A percentile compares a stretch with the other conserved stretches of the same genome.
Conservation (phyloP, 53 echinoderm and acorn worm species). For the Actinopyga echinites region DNA sequence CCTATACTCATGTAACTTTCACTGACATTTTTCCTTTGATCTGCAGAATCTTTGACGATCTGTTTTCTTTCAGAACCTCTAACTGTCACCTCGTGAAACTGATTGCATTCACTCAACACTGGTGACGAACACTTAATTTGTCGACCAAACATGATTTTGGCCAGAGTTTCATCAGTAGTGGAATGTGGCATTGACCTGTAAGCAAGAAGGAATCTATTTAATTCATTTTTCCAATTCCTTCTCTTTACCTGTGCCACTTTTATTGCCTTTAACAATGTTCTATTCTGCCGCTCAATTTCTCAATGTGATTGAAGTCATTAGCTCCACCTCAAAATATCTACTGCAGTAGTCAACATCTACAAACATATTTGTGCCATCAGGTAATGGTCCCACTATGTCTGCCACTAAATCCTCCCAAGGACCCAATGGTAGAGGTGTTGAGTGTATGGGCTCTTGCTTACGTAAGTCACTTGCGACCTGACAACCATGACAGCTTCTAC, state of each 20-base stretch:
- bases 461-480: slow-evolving; percentile 6
- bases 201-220: slow-evolving; percentile 12
- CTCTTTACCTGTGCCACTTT: not conserved
- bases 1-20: slow-evolving; percentile 39
- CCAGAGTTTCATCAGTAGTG: slow-evolving; percentile 49
- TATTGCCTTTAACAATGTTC: slow-evolving; percentile 47
- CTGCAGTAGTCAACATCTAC: slow-evolving; percentile 55
- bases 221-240: slow-evolving; percentile 4
- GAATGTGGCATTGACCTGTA: slow-evolving; percentile 61
- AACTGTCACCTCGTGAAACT: slow-evolving; percentile 16
- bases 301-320: slow-evolving; percentile 55
- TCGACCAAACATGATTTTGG: slow-evolving; percentile 51
- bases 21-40: slow-evolving; percentile 9
- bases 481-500: slow-evolving; percentile 26
- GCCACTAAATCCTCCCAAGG: slow-evolving; percentile 51
- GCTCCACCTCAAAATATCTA: slow-evolving; percentile 42
- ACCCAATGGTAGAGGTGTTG: slow-evolving; percentile 16
- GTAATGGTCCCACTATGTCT: slow-evolving; percentile 48
- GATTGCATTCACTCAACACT: not conserved
- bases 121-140: slow-evolving; percentile 42
- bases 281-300: slow-evolving; percentile 62
- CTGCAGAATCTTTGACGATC: slow-evolving; percentile 5
- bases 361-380: slow-evolving; percentile 34
- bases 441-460: slow-evolving; percentile 18
- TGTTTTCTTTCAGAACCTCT: not conserved